Percentiles rank a stretch among this genome's conserved stretches.
phyloP scores from a whole-genome alignment of 2,888 invertebrate species.

The Drosophila paranaensis region DNA sequence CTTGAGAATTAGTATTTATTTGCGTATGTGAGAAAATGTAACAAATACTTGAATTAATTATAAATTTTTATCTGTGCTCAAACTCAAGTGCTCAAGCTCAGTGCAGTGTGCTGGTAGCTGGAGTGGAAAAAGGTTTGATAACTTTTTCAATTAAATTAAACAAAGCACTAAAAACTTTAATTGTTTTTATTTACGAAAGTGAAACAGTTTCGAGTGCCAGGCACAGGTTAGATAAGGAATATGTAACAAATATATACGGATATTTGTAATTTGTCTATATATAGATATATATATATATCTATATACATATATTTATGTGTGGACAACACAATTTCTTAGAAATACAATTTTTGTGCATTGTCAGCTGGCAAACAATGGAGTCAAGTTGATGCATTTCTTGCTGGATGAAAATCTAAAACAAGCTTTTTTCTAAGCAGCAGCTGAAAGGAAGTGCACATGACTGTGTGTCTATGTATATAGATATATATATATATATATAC shows the following conservation, averaged over 20 bases:
- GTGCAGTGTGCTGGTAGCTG: constrained; percentile 14
- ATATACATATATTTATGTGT: background rate
- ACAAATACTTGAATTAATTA: constrained; percentile 49
- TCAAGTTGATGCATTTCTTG: constrained; percentile 42
- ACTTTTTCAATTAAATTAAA: constrained; percentile 64
- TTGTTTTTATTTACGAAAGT: constrained; percentile 43
- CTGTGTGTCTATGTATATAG: background rate
- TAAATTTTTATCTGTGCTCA: constrained; percentile 30
- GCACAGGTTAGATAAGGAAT: constrained; percentile 33
- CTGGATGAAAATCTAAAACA: constrained; percentile 22
- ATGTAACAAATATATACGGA: constrained; percentile 10
- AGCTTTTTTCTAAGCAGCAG: constrained; percentile 32
- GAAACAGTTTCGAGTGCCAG: constrained; percentile 23
- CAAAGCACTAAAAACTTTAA: constrained; percentile 36
- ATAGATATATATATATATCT: background rate
- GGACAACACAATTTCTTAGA: constrained; percentile 12
- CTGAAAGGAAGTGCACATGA: constrained; percentile 2
- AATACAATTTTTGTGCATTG: constrained; percentile 41
- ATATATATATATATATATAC: background rate
- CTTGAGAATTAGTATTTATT: constrained; percentile 22
- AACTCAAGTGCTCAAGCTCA: constrained; percentile 25
- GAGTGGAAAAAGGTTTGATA: constrained; percentile 61
- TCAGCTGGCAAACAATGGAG: constrained; percentile 45
- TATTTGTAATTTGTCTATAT: constrained; percentile 28
- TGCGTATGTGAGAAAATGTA: constrained; percentile 21